Evolutionary conservation across 2,888 invertebrate genomes (phyloP).

Genomic region (Spisula subtruncata): DNA sequence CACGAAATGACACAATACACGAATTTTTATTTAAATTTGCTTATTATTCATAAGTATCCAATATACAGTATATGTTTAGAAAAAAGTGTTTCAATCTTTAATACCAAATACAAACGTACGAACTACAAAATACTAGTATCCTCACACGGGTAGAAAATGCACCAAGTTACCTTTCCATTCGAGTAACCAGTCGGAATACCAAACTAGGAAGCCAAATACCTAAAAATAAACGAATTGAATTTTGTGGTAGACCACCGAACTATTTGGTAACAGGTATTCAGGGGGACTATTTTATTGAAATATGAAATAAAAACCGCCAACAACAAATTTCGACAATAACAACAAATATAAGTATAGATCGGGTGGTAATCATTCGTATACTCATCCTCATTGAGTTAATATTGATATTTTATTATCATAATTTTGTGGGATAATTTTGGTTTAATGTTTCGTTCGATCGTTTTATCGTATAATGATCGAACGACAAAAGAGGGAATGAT

Average conservation of each 20-base stretch:
- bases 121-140: not conserved
- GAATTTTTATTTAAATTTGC: not conserved
- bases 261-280: not conserved
- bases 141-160: not conserved
- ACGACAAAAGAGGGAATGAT: not conserved
- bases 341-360: constrained; percentile 14
- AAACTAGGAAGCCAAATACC: constrained; percentile 5
- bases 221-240: not conserved
- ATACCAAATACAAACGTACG: not conserved
- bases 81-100: not conserved
- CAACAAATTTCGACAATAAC: constrained; percentile 1
- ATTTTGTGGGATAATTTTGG: not conserved
- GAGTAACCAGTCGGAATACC: constrained; percentile 61
- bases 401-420: constrained; percentile 21
- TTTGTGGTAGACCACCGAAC: constrained; percentile 47
- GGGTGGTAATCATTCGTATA: not conserved
- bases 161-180: constrained; percentile 59
- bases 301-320: not conserved
- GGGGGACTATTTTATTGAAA: not conserved
- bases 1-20: too few relatives aligned
- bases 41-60: too few relatives aligned
- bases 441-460: not conserved
- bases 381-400: constrained; percentile 2
- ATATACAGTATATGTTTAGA: not conserved
- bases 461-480: not conserved